Evolutionary conservation across 2,797 vertebrate species (phyloP), one percentile per base, ranked within the genome.

Genomic region (Amblyraja radiata): DNA sequence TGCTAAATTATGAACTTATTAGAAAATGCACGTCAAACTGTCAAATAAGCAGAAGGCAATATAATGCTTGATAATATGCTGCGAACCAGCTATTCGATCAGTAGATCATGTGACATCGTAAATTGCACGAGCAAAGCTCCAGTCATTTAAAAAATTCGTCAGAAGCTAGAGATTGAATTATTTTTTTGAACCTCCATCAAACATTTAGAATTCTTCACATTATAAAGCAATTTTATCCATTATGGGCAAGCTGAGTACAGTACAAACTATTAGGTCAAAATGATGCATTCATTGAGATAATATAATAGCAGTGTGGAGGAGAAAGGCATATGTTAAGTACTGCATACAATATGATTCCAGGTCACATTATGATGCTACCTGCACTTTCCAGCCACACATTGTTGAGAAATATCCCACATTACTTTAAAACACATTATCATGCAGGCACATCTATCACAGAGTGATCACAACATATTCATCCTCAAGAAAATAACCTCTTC

Each of bases 181-280:
- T 32, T 28, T 93, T 73, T 76, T 36, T 68, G 23, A 74, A 83
- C 65, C 92, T 63, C 73, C 9, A 54, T 81, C 63, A 86, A 80
- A 93, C 39, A 21, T 63, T 86, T 28, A 13, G 65, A 79, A 93
- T 68, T 73, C 58, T 61, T 83, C 58, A 32, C 21, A 68, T 93
- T 86, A 93, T 39, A 79, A 18, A 25, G 63, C 65, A 7, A 58
- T 79, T 46, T 83, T 39, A 83, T 63, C 63, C 9, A 77, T 94
- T 92, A 93, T 73, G 79, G 93, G 84, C 65, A 93, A 54, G 68
- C 32, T 86, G 77, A 93, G 46, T 88, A 93, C 36, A 88, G 93
- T 88, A 71, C 86, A 77, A 77, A 93, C 80, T 81, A 32, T 61
- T 16, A 54, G 18, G 71, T 79, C 61, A 13, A 73, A 80, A 13